phyloP scores from a whole-genome alignment of 2,888 invertebrate species.

The Chironomus tentans region DNA sequence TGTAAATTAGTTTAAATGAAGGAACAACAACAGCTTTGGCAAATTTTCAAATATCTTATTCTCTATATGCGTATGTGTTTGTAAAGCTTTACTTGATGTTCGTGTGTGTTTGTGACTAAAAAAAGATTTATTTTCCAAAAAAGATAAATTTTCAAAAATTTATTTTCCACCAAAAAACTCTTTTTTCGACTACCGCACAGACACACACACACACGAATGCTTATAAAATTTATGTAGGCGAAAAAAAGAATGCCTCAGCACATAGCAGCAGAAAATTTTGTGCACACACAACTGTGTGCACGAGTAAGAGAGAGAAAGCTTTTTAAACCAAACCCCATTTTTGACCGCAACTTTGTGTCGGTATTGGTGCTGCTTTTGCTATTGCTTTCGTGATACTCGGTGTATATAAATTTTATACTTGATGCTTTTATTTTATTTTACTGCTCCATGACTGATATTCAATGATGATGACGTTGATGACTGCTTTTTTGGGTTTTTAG shows the following conservation, averaged over 20 bases:
- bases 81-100: too few species aligned
- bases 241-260: background rate
- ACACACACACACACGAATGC: background rate
- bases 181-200: background rate
- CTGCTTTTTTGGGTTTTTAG: too few species aligned
- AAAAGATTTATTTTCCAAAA: background rate
- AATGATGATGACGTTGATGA: background rate
- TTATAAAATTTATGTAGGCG: background rate
- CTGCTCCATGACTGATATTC: background rate
- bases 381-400: conserved; percentile 7
- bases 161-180: background rate
- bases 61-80: too few species aligned
- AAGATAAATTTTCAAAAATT: background rate
- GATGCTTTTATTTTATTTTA: conserved; percentile 10
- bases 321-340: conserved; percentile 29
- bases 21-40: too few species aligned
- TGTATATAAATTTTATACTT: background rate
- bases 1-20: too few species aligned
- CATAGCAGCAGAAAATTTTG: background rate
- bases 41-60: too few species aligned
- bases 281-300: background rate
- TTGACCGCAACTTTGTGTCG: conserved; percentile 27
- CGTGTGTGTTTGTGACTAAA: background rate
- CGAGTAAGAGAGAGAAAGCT: background rate
- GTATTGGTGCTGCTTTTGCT: conserved; percentile 25